A percentile compares a stretch with the other conserved stretches of the same genome.
Evolutionary conservation across 2,888 invertebrate species (phyloP).

Genomic region (Ornithoptera priamus): DNA sequence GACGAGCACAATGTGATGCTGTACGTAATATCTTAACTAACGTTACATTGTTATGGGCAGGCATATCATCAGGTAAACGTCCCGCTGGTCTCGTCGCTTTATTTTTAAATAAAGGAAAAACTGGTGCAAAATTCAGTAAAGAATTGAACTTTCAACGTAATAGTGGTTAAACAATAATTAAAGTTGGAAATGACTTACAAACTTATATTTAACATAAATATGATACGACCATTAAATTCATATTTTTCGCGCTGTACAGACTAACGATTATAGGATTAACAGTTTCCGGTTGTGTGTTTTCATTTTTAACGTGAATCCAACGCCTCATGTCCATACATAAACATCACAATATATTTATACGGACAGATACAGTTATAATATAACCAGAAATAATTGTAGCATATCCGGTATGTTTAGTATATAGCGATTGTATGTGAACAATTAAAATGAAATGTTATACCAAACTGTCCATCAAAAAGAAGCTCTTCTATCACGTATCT

Average conservation of each 20-base stretch:
- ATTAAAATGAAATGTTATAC: no score
- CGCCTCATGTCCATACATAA: not conserved
- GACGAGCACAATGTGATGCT: no score
- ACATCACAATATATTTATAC: not conserved
- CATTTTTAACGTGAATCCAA: conserved; percentile 4
- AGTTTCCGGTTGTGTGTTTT: conserved; percentile 1
- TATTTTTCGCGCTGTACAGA: not conserved
- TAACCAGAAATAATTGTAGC: no score
- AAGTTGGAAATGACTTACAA: not conserved
- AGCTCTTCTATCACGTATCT: no score
- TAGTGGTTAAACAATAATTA: not conserved
- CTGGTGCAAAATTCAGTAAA: not conserved
- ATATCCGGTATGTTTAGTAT: no score
- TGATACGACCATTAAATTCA: not conserved
- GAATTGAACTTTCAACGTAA: not conserved
- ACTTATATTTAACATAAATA: not conserved
- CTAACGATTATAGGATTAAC: not conserved
- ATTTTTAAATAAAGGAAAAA: no score
- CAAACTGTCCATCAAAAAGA: no score
- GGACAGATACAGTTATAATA: not conserved
- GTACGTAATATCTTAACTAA: no score
- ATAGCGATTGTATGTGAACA: no score
- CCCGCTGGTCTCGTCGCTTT: no score
- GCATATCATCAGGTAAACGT: no score
- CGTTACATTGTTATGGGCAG: no score